These are phyloP conservation scores for Varanus salvator DNA, from an alignment of 2,113 vertebrate genomes.

Conservation along the genomic window DNA sequence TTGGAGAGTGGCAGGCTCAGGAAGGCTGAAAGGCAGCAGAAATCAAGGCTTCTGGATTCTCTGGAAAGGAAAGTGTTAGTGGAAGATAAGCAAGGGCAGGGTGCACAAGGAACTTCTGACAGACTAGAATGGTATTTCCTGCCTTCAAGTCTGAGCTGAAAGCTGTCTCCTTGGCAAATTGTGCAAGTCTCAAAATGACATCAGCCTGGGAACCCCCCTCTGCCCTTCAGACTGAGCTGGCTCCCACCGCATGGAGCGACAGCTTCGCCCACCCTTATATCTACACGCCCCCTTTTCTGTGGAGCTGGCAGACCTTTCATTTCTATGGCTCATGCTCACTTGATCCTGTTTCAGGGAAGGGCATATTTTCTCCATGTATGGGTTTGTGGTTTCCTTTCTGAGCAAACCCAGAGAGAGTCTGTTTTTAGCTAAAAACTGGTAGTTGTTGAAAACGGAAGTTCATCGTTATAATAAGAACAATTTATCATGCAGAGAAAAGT, in stretches of 20 bases:
- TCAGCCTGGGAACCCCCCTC: background rate
- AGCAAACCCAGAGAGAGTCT: background rate
- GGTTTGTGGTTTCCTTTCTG: background rate
- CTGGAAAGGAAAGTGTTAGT: background rate
- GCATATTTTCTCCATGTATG: conserved; percentile 7
- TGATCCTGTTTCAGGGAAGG: conserved; percentile 6
- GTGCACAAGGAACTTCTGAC: background rate
- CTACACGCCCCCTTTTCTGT: background rate
- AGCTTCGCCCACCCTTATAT: background rate
- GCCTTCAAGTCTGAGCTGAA: background rate
- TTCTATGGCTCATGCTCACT: conserved; percentile 8
- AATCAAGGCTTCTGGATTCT: background rate
- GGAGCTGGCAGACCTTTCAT: background rate
- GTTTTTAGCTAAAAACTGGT: background rate
- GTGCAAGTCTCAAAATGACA: background rate
- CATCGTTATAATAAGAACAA: background rate
- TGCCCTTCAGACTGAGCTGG: background rate
- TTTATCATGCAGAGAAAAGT: background rate
- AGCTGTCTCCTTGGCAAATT: background rate
- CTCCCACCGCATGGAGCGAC: background rate
- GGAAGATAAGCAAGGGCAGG: background rate
- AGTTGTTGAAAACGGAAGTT: background rate
- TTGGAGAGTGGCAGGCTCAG: no score
- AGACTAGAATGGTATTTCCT: conserved; percentile 11
- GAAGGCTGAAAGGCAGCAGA: background rate